Conservation (phyloP, 1,140 invertebrate species). For the Scylla paramamosain region DNA sequence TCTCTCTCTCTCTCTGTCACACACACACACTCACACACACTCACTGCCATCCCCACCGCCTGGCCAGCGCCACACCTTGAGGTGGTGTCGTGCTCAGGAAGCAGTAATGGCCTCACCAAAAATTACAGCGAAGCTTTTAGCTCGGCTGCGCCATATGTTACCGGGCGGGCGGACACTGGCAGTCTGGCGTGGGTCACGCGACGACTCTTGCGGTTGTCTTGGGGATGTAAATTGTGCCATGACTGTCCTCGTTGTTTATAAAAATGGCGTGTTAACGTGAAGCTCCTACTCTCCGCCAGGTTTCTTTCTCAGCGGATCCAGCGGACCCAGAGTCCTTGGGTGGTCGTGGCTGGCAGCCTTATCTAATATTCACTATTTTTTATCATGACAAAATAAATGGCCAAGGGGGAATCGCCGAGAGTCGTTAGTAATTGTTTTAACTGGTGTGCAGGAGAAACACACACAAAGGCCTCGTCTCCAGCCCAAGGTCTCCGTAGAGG, state of each 20-base stretch:
- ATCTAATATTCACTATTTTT: too few relatives aligned
- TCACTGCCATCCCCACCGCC: neutral
- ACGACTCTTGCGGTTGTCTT: neutral
- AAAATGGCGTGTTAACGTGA: neutral
- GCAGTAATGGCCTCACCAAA: neutral
- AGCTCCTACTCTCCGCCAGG: neutral
- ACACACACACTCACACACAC: too few relatives aligned
- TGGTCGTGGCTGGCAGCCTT: too few relatives aligned
- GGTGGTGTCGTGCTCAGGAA: slow-evolving; percentile 17
- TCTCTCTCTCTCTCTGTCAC: neutral
- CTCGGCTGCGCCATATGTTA: neutral
- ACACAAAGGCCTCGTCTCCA: too few relatives aligned
- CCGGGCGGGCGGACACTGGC: neutral
- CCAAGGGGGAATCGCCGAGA: too few relatives aligned
- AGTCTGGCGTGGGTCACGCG: neutral
- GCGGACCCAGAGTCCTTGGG: too few relatives aligned
- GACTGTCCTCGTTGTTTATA: neutral
- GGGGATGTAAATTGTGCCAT: neutral
- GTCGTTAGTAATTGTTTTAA: too few relatives aligned
- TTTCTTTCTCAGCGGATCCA: neutral
- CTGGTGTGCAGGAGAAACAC: too few relatives aligned
- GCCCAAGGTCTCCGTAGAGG: too few relatives aligned
- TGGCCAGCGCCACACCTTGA: neutral
- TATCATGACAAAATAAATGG: too few relatives aligned
- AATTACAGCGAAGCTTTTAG: slow-evolving; percentile 15